A percentile compares a stretch with the other conserved stretches of the same genome.
Evolutionary conservation across 1,140 invertebrate genomes (phyloP).

Genomic region (Tetragonula clypearis): DNA sequence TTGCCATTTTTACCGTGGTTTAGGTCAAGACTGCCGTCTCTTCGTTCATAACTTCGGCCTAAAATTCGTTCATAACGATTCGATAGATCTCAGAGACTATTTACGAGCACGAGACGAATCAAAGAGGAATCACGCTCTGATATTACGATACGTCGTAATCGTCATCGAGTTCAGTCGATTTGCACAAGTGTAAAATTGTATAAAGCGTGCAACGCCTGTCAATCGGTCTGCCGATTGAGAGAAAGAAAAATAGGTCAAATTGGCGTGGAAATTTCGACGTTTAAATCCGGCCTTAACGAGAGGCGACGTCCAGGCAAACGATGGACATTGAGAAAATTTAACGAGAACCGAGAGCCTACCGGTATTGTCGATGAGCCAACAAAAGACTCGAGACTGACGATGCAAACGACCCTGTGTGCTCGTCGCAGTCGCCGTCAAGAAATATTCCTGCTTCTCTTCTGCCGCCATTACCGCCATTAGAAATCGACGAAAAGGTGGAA

Average conservation of each 20-base stretch:
- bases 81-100: not conserved
- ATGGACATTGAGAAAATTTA: conserved; percentile 13
- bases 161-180: not conserved
- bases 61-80: not conserved
- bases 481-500: not conserved
- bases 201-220: not conserved
- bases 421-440: not conserved
- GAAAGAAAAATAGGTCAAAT: not conserved
- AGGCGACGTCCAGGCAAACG: not conserved
- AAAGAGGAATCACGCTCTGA: not conserved
- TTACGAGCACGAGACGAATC: not conserved
- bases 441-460: conserved; percentile 59
- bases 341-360: not conserved
- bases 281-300: not conserved
- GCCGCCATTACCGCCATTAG: not conserved
- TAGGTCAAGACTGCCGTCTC: too few relatives aligned
- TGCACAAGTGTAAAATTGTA: not conserved
- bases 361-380: not conserved
- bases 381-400: not conserved
- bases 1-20: not conserved
- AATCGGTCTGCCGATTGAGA: not conserved
- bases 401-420: not conserved
- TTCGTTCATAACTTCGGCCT: not conserved
- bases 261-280: not conserved
- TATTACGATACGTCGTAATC: not conserved